Percentiles rank a stretch among this genome's conserved stretches.
These are phyloP conservation scores for Drosophila mauritiana DNA, from an alignment of 1,140 invertebrate genomes.

Conservation along the genomic window DNA sequence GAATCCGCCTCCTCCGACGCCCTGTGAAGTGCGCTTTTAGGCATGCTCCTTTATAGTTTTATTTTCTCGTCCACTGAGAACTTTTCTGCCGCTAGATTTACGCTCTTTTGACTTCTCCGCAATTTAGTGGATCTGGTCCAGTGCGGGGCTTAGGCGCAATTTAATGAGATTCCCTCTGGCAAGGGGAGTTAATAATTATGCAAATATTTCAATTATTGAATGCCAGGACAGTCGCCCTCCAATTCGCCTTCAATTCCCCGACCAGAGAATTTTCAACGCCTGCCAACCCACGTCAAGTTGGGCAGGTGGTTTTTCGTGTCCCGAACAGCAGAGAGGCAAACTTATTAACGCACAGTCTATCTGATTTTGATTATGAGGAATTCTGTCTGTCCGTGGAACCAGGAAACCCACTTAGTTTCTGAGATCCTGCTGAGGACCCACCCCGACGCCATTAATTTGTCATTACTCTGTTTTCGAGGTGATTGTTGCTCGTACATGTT, in stretches of 20 bases:
- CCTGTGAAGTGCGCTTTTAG: conserved; percentile 42
- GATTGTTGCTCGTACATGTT: conserved; percentile 9
- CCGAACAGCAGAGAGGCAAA: conserved; percentile 4
- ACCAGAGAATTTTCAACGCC: conserved; percentile 29
- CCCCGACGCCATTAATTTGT: conserved; percentile 61
- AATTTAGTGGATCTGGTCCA: conserved; percentile 20
- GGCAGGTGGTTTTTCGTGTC: conserved; percentile 50
- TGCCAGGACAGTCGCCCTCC: conserved; percentile 43
- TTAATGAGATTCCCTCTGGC: conserved; percentile 73
- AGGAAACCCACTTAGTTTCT: conserved; percentile 56
- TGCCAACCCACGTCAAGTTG: conserved; percentile 42
- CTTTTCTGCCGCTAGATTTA: conserved; percentile 38
- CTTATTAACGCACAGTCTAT: conserved; percentile 56
- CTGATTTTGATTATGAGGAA: conserved; percentile 67
- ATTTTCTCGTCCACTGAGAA: conserved; percentile 32
- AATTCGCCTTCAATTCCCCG: conserved; percentile 25
- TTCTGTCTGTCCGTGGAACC: conserved; percentile 45
- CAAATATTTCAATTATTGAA: conserved; percentile 69
- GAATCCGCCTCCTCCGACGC: conserved; percentile 26
- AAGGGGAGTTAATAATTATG: conserved; percentile 61
- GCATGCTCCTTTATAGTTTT: conserved; percentile 57
- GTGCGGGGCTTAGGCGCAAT: conserved; percentile 20
- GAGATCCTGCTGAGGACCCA: conserved; percentile 26
- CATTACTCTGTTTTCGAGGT: conserved; percentile 52
- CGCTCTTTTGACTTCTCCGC: conserved; percentile 10